Conservation (phyloP, 2,113 vertebrate species). For the Camelus dromedarius region DNA sequence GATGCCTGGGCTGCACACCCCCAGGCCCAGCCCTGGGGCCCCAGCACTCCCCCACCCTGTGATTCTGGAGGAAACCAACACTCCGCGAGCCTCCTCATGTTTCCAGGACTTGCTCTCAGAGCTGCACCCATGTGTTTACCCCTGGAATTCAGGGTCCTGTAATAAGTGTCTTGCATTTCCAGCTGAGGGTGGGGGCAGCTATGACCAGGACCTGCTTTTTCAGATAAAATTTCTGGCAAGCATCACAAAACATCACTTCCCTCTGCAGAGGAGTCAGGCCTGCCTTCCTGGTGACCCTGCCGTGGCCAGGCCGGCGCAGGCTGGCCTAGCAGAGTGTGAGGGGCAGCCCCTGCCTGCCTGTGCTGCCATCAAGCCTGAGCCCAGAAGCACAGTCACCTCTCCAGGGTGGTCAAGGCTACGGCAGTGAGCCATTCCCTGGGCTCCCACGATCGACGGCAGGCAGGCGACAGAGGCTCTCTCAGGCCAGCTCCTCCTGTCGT, state of each 20-base stretch:
- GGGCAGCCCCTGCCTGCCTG: slow-evolving; percentile 18
- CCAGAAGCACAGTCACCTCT: not conserved
- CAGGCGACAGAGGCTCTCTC: not conserved
- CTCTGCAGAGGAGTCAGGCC: slow-evolving; percentile 42
- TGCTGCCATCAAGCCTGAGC: not conserved
- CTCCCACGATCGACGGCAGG: not conserved
- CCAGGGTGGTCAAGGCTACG: not conserved
- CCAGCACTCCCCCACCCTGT: not conserved
- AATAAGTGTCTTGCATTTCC: not conserved
- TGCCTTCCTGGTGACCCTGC: slow-evolving; percentile 30
- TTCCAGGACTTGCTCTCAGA: not conserved
- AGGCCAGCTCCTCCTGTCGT: not conserved
- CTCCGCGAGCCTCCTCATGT: rapidly evolving
- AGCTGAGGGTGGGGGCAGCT: not conserved
- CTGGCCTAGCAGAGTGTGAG: not conserved
- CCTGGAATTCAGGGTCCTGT: not conserved
- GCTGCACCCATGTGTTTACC: rapidly evolving
- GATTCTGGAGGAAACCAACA: not conserved
- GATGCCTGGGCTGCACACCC: not conserved
- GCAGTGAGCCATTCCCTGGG: not conserved
- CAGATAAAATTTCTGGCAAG: slow-evolving; percentile 67
- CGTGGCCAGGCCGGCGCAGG: slow-evolving; percentile 21
- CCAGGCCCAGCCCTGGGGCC: not conserved
- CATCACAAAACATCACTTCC: slow-evolving; percentile 23
- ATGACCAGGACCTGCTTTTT: not conserved